Evolutionary conservation across 2,797 vertebrate species (phyloP), one percentile per base, ranked within the genome.

Genomic region (Pygocentrus nattereri): DNA sequence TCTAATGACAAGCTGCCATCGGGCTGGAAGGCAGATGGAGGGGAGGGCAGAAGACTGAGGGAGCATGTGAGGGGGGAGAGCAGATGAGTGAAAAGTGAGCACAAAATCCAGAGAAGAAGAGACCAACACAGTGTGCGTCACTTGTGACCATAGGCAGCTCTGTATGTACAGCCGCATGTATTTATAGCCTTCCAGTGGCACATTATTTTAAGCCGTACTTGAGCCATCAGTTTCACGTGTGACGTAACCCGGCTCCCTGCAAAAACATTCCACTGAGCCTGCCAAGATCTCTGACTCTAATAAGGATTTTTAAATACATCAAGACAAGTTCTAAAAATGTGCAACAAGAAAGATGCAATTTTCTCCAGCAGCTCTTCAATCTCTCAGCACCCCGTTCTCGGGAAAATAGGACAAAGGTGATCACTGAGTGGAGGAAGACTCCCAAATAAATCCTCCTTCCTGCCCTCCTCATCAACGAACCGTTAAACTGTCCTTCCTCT

Each of bases 71-170:
- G 41, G 21, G 44, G 80, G 73, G 44, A 61, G 68, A 16, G 13
- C 0, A 67, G 49, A 70, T 12, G 3, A 71, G 76, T 23, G 23
- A 61, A 74, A 49, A 11, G 16, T 23, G 38, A 74, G 71, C 6
- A 23, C 49, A 38, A 56, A 75, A 79, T 64, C 23, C 23, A 64
- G 59, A 50, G 25, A 49, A 11, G 23, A 25, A 34, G 73, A 61
- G 72, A 75, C 30, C 59, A 67, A 44, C 23, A 62, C 44, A 56
- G 34, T 62, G 72, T 93, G 92, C 92, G 89, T 93, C 92, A 93
- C 86, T 87, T 81, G 71, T 83, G 84, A 89, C 91, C 89, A 59
- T 75, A 85, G 87, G 92, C 91, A 58, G 54, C 77, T 19, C 84
- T 80, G 76, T 82, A 82, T 85, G 67, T 78, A 85, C 72, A 79